Base-by-base conservation (phyloP, 2,888 invertebrate genomes). In the Mythimna albipuncta region DNA sequence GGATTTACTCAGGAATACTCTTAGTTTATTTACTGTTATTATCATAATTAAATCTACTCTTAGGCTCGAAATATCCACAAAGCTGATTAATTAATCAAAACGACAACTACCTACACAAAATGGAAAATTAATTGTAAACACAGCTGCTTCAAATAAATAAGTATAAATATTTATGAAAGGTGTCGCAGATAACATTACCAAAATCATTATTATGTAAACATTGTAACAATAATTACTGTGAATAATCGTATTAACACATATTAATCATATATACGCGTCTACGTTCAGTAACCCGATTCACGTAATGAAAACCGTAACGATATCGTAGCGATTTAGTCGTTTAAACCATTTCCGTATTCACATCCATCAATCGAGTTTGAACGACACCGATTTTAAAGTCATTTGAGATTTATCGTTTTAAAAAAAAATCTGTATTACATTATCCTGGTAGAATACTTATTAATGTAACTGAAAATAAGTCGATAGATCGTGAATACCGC, bases 171-270 rank as follows among this genome's bases (percentile, higher is more conserved):
- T 69, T 72, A 79, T 62, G 68, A 80, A 62, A 68, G 35, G 32
- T 65, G 21, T 64, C 54, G 7, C 58, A 59, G 59, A 74, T 58
- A 77, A 78, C 26, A 66, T 79, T 70, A 82, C 55, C 62, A n/a
- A 80, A 82, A 82, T 80, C 73, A 71, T 80, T 66, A 69, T 77
- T 64, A 67, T 69, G 58, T 73, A 62, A 79, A 73, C 82, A 81
- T 55, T 16, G 72, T 78, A 66, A 72, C 79, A 71, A 78, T 81
- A 81, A 83, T 84, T 77, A 77, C 72, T 61, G 52, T 0, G 21
- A 76, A 80, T 84, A 85, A 84, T 78, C 83, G 77, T 75, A 79
- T 81, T 75, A 75, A 66, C 71, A 61, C 77, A 76, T 81, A 86
- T 85, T 83, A 79, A 85, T 85, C 76, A 75, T 64, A 72, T 64